These are phyloP conservation scores for Morpho deidamia DNA, from an alignment of 2,888 invertebrate species.

Conservation along the genomic window DNA sequence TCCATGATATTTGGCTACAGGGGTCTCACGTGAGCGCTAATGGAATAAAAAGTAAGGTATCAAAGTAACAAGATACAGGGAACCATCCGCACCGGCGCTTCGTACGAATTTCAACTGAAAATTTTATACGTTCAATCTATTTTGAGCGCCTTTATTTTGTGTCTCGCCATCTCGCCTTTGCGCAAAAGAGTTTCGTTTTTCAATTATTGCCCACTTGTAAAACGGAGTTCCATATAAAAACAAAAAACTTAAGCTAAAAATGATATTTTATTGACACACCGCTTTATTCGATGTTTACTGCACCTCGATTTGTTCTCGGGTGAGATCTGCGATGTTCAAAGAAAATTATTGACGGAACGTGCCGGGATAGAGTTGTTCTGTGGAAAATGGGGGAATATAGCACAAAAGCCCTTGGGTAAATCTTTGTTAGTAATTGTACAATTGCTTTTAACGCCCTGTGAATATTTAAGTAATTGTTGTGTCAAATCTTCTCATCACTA, in stretches of 20 bases:
- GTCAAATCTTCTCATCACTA: slow-evolving; percentile 39
- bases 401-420: slow-evolving; percentile 39
- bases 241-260: slow-evolving; percentile 64
- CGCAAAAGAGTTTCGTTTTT: slow-evolving; percentile 73
- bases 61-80: slow-evolving; percentile 77
- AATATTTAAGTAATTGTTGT: slow-evolving; percentile 31
- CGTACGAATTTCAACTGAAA: slow-evolving; percentile 76
- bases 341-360: slow-evolving; percentile 76
- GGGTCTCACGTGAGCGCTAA: slow-evolving; percentile 73
- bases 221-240: slow-evolving; percentile 70
- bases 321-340: slow-evolving; percentile 69
- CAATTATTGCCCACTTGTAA: slow-evolving; percentile 79
- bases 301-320: slow-evolving; percentile 67
- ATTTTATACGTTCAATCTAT: slow-evolving; percentile 78
- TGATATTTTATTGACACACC: slow-evolving; percentile 75
- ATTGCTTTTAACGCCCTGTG: slow-evolving; percentile 40
- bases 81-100: slow-evolving; percentile 69
- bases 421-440: slow-evolving; percentile 38
- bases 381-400: slow-evolving; percentile 41
- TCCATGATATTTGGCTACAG: slow-evolving; percentile 75
- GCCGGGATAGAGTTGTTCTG: slow-evolving; percentile 53
- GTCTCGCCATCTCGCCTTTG: slow-evolving; percentile 68
- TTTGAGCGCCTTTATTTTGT: slow-evolving; percentile 73
- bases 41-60: slow-evolving; percentile 79
- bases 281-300: slow-evolving; percentile 73